A percentile compares a stretch with the other conserved stretches of the same genome.
These are phyloP conservation scores for Drosophila nigritarsus DNA, from an alignment of 2,888 invertebrate genomes.

Conservation along the genomic window DNA sequence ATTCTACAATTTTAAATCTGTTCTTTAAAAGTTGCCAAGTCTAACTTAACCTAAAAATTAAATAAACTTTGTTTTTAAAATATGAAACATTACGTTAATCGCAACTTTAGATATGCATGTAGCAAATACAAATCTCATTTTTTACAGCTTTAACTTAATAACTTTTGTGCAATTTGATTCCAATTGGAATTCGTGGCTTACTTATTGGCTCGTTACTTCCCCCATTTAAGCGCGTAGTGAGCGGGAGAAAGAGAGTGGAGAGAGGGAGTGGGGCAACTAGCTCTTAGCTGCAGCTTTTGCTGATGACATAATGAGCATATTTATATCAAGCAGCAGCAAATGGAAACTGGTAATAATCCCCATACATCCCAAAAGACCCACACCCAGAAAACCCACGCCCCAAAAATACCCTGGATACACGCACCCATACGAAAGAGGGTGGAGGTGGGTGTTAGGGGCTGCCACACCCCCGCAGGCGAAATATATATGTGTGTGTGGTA, in stretches of 20 bases:
- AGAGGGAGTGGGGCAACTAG: background rate
- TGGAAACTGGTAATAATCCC: slow-evolving; percentile 38
- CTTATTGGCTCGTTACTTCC: slow-evolving; percentile 14
- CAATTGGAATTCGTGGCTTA: background rate
- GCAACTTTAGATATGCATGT: background rate
- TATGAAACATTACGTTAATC: background rate
- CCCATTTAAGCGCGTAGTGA: background rate
- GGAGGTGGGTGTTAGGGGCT: background rate
- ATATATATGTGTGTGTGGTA: slow-evolving; percentile 4
- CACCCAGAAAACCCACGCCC: slow-evolving; percentile 3
- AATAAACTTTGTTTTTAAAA: background rate
- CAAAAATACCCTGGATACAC: background rate
- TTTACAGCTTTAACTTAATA: background rate
- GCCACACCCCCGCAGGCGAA: slow-evolving; percentile 27
- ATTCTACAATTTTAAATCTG: background rate
- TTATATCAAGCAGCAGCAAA: slow-evolving; percentile 34
- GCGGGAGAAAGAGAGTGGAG: background rate
- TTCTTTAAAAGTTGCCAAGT: background rate
- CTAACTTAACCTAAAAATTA: background rate
- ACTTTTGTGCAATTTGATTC: background rate
- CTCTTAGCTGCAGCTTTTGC: slow-evolving; percentile 27
- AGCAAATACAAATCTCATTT: background rate
- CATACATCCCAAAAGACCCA: slow-evolving; percentile 16
- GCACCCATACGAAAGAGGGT: background rate
- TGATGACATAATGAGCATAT: slow-evolving; percentile 62